Percentiles rank a stretch among this genome's conserved stretches.
phyloP scores from a whole-genome alignment of 2,113 vertebrate genomes.

The Eolophus roseicapilla region DNA sequence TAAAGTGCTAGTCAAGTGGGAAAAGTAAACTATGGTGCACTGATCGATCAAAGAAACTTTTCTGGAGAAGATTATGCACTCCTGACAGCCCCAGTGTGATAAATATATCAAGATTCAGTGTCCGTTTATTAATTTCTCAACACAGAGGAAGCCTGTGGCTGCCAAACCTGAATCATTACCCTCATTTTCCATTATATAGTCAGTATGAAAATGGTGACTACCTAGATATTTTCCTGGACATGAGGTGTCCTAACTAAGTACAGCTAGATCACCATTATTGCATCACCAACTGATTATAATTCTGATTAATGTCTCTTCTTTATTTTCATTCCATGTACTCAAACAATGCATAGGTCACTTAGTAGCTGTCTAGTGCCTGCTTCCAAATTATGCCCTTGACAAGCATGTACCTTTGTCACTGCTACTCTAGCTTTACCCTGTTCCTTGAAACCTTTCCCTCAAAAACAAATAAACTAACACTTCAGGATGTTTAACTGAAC shows the following conservation, averaged over 20 bases:
- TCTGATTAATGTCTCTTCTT: constrained; percentile 75
- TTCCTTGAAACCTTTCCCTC: neutral
- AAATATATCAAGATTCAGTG: constrained; percentile 81
- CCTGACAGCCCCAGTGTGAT: constrained; percentile 72
- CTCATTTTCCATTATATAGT: constrained; percentile 78
- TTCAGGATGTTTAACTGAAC: neutral
- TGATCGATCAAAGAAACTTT: constrained; percentile 68
- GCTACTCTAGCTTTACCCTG: neutral
- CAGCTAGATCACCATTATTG: constrained; percentile 69
- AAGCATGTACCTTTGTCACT: neutral
- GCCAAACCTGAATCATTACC: constrained; percentile 78
- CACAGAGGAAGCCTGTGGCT: constrained; percentile 55
- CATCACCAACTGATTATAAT: constrained; percentile 73
- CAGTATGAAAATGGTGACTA: constrained; percentile 72
- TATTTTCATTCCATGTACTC: constrained; percentile 70
- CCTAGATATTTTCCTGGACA: constrained; percentile 72
- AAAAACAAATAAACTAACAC: neutral
- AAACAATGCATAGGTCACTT: constrained; percentile 61
- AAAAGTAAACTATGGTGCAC: constrained; percentile 43
- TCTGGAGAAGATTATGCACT: constrained; percentile 62
- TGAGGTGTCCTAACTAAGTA: constrained; percentile 68
- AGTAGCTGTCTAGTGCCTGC: constrained; percentile 25
- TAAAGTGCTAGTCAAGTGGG: neutral
- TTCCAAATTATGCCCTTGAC: constrained; percentile 49
- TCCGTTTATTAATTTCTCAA: constrained; percentile 76